These are phyloP conservation scores for Eubasilissa regina DNA, from an alignment of 1,140 invertebrate species.

Conservation along the genomic window DNA sequence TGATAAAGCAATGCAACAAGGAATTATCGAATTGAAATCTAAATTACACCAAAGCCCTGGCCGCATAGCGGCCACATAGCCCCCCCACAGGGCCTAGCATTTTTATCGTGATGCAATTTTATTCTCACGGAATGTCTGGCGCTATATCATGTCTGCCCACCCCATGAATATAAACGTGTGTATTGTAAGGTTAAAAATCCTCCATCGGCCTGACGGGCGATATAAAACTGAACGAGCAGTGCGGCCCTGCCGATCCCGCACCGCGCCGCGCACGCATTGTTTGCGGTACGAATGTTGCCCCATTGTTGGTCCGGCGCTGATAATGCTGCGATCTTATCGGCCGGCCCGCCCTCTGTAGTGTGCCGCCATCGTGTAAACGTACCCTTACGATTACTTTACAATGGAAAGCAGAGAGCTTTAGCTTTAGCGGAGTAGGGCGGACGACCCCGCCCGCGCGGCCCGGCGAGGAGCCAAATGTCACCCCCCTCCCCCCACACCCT, in stretches of 20 bases:
- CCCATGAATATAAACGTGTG: too few relatives aligned
- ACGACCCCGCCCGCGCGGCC: constrained; percentile 7
- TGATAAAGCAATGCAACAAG: too few relatives aligned
- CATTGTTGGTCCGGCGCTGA: constrained; percentile 38
- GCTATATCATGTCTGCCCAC: too few relatives aligned
- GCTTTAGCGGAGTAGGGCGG: too few relatives aligned
- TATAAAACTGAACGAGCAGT: background rate
- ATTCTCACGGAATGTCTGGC: too few relatives aligned
- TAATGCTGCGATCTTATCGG: constrained; percentile 41
- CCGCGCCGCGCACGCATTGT: constrained; percentile 32
- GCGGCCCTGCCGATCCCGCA: background rate
- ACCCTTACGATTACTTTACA: constrained; percentile 29
- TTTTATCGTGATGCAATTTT: too few relatives aligned
- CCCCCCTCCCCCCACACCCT: constrained; percentile 33
- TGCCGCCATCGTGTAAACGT: constrained; percentile 37
- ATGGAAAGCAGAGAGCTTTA: constrained; percentile 26
- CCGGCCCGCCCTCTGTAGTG: constrained; percentile 30
- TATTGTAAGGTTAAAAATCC: too few relatives aligned
- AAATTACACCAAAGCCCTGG: too few relatives aligned
- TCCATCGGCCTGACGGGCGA: too few relatives aligned
- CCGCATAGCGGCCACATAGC: too few relatives aligned
- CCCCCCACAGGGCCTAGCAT: too few relatives aligned
- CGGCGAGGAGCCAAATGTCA: constrained; percentile 20
- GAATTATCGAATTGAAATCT: too few relatives aligned
- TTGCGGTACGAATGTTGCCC: constrained; percentile 40